Evolutionary conservation across 35 echinoderm and acorn worm species (phyloP).

Genomic region (Apostichopus californicus): DNA sequence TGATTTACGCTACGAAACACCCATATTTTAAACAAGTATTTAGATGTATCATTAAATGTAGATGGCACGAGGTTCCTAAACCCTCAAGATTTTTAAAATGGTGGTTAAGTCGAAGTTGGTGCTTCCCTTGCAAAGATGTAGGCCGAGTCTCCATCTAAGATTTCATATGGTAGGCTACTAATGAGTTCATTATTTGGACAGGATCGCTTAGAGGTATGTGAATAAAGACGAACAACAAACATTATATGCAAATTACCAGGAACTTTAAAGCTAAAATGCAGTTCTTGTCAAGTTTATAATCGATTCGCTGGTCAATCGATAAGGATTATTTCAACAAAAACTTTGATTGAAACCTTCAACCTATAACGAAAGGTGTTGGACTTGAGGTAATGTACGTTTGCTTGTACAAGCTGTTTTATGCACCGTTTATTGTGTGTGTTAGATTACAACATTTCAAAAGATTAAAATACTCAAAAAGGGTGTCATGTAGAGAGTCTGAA

Average conservation of each 20-base stretch:
- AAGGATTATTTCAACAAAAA: too few species aligned
- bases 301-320: background rate
- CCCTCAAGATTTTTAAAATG: slow-evolving; percentile 55
- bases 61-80: slow-evolving; percentile 60
- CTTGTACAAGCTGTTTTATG: too few species aligned
- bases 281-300: background rate
- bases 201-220: background rate
- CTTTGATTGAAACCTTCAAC: too few species aligned
- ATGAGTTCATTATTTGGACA: background rate
- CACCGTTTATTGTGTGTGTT: too few species aligned
- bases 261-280: too few species aligned
- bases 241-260: background rate
- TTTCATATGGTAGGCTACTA: background rate
- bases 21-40: slow-evolving; percentile 77
- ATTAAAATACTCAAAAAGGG: too few species aligned
- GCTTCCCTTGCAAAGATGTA: slow-evolving; percentile 31
- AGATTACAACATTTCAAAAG: too few species aligned
- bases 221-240: background rate
- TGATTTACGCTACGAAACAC: slow-evolving; percentile 86
- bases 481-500: too few species aligned
- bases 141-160: slow-evolving; percentile 1
- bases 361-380: too few species aligned
- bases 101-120: slow-evolving; percentile 21
- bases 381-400: too few species aligned
- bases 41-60: slow-evolving; percentile 58